Evolutionary conservation across 2,888 invertebrate species (phyloP), one percentile per base, ranked within the genome.

Genomic region (Pseudanteris insignis): DNA sequence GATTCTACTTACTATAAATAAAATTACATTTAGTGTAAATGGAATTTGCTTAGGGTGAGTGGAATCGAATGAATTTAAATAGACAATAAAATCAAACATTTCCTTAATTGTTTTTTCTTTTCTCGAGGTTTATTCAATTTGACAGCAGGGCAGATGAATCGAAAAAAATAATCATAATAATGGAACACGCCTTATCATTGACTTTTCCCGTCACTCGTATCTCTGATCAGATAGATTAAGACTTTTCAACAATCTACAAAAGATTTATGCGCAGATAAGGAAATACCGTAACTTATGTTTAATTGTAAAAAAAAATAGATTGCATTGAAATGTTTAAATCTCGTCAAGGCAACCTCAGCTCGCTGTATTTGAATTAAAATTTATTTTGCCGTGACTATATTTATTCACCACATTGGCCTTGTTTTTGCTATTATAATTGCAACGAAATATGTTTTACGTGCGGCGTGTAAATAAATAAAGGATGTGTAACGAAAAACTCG

Each of bases 271-370:
- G n/a, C 32, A 9, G 47, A 55, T 46, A 41, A 48, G 48, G 57
- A 57, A 47, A 37, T 44, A 25, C 36, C 37, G 43, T 26, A 38
- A 44, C 25, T 30, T 33, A 41, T 28, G 40, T 36, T 6, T 34
- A 7, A 18, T 6, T 46, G 15, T 37, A 54, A 61, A 55, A 61
- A 61, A 38, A 18, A 18, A 18, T 6, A 12, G 24, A 29, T 53
- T 38, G 37, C 57, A 63, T 58, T 58, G 53, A 46, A 55, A 51
- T 57, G 62, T 53, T 48, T 29, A 43, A 48, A 57, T 48, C 47
- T 34, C 55, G 46, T 50, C 63, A 58, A 63, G 63, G 63, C 33
- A 25, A 58, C 30, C 36, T 37, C n/a, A 15, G 28, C 33, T 21
- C 33, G 44, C 34, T 40, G 36, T 32, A 44, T 37, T 50, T 29